phyloP scores from a whole-genome alignment of 2,797 vertebrate species.

The Mormyrus hasselquistii region DNA sequence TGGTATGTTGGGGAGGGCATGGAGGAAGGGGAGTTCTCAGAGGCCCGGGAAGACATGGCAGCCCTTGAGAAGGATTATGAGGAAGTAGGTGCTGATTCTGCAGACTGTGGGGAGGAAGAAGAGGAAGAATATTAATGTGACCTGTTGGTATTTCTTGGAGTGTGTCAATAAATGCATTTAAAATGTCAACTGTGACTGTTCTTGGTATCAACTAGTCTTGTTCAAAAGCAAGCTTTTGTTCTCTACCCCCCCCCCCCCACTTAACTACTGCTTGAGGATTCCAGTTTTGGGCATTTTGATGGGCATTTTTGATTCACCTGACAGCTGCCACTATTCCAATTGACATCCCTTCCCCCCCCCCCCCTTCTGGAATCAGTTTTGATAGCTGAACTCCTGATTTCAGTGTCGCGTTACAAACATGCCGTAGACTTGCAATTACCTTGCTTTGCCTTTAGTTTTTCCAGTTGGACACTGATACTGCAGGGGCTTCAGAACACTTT shows the following conservation, averaged over 20 bases:
- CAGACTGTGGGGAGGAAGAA: neutral
- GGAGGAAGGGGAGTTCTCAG: constrained; percentile 53
- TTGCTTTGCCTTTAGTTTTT: neutral
- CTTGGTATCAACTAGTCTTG: neutral
- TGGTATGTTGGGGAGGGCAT: constrained; percentile 50
- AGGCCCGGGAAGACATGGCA: constrained; percentile 44
- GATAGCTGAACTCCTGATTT: no score
- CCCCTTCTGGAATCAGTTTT: no score
- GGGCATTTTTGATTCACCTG: no score
- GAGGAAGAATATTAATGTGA: constrained; percentile 12
- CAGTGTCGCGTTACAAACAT: no score
- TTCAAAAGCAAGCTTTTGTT: neutral
- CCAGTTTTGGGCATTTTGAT: neutral
- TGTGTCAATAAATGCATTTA: neutral
- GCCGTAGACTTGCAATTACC: neutral
- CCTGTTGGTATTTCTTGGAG: neutral
- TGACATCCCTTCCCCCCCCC: no score
- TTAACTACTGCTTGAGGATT: no score
- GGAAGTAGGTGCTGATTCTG: constrained; percentile 33
- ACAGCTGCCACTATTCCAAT: no score
- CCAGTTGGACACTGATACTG: neutral
- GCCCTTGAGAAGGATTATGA: constrained; percentile 32
- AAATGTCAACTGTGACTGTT: neutral
- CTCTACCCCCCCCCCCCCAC: no score
- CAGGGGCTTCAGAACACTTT: no score